Conservation (phyloP, 2,797 vertebrate species). For the Aratinga solstitialis region DNA sequence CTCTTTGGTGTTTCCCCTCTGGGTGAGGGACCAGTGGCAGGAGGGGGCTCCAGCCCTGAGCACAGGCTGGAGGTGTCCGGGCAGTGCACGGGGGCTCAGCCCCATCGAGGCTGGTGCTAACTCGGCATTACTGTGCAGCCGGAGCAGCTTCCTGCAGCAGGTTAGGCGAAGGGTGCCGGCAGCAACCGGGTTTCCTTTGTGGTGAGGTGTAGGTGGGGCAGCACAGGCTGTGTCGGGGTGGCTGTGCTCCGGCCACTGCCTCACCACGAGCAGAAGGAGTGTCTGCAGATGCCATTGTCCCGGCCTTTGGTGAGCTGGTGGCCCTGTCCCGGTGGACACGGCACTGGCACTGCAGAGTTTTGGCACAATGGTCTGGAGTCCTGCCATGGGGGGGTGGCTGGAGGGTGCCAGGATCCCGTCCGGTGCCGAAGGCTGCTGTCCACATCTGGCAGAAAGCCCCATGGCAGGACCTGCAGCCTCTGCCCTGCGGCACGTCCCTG, state of each 20-base stretch:
- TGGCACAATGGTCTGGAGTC: neutral
- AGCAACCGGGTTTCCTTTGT: neutral
- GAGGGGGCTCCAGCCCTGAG: neutral
- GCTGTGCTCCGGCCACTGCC: neutral
- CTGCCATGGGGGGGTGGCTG: neutral
- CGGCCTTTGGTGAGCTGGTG: neutral
- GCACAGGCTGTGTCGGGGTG: neutral
- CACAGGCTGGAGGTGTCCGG: neutral
- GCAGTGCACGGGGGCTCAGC: neutral
- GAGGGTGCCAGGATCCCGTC: neutral
- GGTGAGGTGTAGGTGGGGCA: neutral
- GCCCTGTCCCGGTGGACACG: fast-evolving
- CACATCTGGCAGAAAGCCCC: conserved; percentile 16
- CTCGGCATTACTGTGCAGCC: fast-evolving
- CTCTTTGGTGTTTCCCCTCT: fast-evolving
- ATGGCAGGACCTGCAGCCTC: neutral
- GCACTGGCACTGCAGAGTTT: fast-evolving
- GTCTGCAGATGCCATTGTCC: neutral
- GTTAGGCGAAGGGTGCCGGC: neutral
- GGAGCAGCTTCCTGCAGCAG: neutral
- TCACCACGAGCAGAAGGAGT: neutral
- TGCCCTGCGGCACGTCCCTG: neutral
- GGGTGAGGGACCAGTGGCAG: neutral
- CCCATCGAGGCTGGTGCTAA: neutral
- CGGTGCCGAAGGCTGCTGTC: too few species aligned